These are phyloP conservation scores for Napeogenes inachia DNA, from an alignment of 2,888 invertebrate genomes.

Conservation along the genomic window DNA sequence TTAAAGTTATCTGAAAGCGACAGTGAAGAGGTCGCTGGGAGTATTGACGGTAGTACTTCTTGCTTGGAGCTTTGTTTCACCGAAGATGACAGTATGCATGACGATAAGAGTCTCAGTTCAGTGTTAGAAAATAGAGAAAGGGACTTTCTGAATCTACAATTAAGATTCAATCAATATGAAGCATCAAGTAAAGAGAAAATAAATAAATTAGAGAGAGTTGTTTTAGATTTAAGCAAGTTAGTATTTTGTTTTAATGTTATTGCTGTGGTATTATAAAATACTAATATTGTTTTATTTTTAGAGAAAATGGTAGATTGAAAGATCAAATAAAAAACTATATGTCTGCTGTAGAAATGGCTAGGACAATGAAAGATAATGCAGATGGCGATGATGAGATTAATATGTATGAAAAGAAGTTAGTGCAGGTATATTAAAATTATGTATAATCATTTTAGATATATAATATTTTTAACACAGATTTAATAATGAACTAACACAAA, in stretches of 20 bases:
- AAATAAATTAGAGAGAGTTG: conserved; percentile 70
- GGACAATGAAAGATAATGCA: conserved; percentile 82
- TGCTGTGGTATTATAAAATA: too few relatives aligned
- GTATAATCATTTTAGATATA: neutral
- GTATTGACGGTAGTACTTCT: conserved; percentile 69
- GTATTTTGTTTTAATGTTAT: conserved; percentile 31
- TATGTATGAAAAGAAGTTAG: conserved; percentile 90
- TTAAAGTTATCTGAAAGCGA: conserved; percentile 71
- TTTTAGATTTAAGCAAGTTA: conserved; percentile 81
- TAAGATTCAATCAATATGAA: conserved; percentile 71
- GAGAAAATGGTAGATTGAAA: conserved; percentile 90
- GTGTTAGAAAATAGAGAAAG: conserved; percentile 67
- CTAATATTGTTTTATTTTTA: conserved; percentile 38
- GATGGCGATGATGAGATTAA: conserved; percentile 81
- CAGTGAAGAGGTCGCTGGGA: conserved; percentile 68
- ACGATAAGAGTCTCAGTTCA: conserved; percentile 53
- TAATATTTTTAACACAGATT: neutral
- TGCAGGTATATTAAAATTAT: conserved; percentile 79
- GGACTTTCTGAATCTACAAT: conserved; percentile 71
- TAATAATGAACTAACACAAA: neutral
- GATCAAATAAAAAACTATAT: conserved; percentile 92
- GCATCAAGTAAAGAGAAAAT: conserved; percentile 66
- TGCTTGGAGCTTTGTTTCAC: conserved; percentile 72
- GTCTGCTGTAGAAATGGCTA: conserved; percentile 91
- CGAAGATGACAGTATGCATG: conserved; percentile 63